Evolutionary conservation across 1,140 invertebrate genomes (phyloP), one percentile per base, ranked within the genome.

Genomic region (Ooceraea biroi): DNA sequence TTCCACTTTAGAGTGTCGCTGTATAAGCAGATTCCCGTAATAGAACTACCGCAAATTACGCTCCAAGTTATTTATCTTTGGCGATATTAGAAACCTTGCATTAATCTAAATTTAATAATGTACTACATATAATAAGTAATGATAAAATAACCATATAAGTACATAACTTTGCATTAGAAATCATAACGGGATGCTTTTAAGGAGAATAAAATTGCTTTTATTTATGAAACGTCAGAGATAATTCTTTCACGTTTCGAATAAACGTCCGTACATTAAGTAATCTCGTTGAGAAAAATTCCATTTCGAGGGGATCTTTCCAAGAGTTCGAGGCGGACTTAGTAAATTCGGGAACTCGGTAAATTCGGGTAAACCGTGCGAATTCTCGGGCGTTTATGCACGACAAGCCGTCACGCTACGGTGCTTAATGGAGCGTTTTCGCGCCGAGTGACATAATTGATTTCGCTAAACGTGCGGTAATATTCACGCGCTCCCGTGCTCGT

Each of bases 21-120:
- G 22, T 44, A 14, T 77, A 66, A 77, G 73, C 60, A 66, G 73
- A 52, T 77, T 77, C 65, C 4, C 60, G 14, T 77, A 57, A 57
- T 80, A 44, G 57, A 57, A 57, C 25, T 71, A 12, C 66, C 30
- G 17, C 19, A 50, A 65, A 57, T 80, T 14, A 71, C 14, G 50
- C 12, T 57, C 27, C 3, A 66, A 66, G 22, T 52, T 66, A 52
- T 22, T 66, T 65, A 48, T 52, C 27, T 52, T 50, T 8, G 4
- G 1, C 4, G 7, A 19, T 10, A 14, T n/a, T 65, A n/a, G 61
- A n/a, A 76, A 27, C 27, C 4, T 8, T 3, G 44, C 12, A 63
- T 76, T 25, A 25, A 66, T 68, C 5, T 55, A 55, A 68, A 68
- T 44, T 69, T 55, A 69, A 27, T 69, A 19, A 17, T 17, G 50